phyloP scores from a whole-genome alignment of 2,888 invertebrate species.

The Hirtodrosophila confusa region DNA sequence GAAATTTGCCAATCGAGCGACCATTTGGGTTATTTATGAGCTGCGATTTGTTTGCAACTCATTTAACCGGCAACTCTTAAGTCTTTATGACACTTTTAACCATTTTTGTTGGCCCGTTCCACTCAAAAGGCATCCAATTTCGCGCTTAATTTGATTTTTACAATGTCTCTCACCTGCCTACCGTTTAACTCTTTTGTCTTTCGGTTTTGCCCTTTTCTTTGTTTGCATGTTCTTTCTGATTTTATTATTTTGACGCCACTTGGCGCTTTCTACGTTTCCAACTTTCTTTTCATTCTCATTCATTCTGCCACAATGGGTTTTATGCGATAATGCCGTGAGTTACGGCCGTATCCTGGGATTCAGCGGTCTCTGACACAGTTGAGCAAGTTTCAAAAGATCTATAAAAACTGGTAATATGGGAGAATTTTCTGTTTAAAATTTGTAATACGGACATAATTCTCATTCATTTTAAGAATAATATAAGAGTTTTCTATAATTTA shows the following conservation, averaged over 20 bases:
- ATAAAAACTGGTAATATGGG: too few species aligned
- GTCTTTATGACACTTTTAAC: slow-evolving; percentile 73
- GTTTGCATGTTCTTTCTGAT: slow-evolving; percentile 12
- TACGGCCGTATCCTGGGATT: slow-evolving; percentile 21
- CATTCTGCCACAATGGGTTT: slow-evolving; percentile 25
- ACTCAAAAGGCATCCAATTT: slow-evolving; percentile 56
- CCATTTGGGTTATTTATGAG: slow-evolving; percentile 74
- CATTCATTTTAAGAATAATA: too few species aligned
- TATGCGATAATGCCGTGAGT: slow-evolving; percentile 11
- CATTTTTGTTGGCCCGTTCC: slow-evolving; percentile 42
- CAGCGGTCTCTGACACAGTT: slow-evolving; percentile 4
- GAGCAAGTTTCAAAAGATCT: neutral
- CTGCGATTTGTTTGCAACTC: slow-evolving; percentile 73
- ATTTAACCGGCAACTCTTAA: slow-evolving; percentile 64
- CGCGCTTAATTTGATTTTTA: slow-evolving; percentile 69
- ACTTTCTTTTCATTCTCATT: slow-evolving; percentile 32
- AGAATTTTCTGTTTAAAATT: neutral
- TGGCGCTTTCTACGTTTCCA: slow-evolving; percentile 44
- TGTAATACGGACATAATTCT: too few species aligned
- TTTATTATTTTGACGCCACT: slow-evolving; percentile 15
- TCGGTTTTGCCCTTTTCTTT: slow-evolving; percentile 17
- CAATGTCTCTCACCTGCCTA: slow-evolving; percentile 44
- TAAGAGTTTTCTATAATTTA: too few species aligned
- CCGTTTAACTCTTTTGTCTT: slow-evolving; percentile 11
- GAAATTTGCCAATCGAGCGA: slow-evolving; percentile 78